Base-by-base conservation (phyloP, 2,888 invertebrate genomes). In the Acrocera orbiculus region DNA sequence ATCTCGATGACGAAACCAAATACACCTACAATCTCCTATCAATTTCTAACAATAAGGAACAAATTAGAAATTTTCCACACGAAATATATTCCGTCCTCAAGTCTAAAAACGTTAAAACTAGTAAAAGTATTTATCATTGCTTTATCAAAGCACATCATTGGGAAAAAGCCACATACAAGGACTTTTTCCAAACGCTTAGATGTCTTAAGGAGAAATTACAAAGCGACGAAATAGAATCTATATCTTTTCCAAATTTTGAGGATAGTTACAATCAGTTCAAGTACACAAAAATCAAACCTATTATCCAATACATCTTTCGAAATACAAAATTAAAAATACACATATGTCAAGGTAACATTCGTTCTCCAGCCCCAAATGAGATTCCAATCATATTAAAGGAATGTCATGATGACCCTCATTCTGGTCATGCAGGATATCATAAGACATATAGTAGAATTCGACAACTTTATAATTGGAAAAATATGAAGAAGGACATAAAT, bases 311-410 rank as follows among this genome's bases (percentile, higher is more conserved):
- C 10, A 34, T 24, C 2, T 34, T 34, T 11, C 11, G 35, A 17
- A 17, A 35, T n/a, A 26, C 35, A 14, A 26, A 35, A 30, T 27
- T 30, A 3, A 35, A 35, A 35, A 27, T 35, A n/a, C 20, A 16
- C 2, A 24, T 28, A 5, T 16, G 23, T 9, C 14, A 11, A 14
- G n/a, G n/a, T 13, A 35, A 26, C 19, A 35, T 30, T 14, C 14
- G 26, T 13, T 19, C 11, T 15, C 34, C 26, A n/a, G 16, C 11
- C 19, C 23, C 10, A 22, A 10, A 34, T 8, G 22, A 33, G 3
- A 33, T 33, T 6, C 33, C 13, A 5, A 10, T 8, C 31, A 32
- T 44, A 38, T 15, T 35, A 36, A 19, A 37, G 37, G 30, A 36
- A 39, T 37, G 44, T 32, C 27, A 33, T 27, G 17, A 32, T 14